phyloP scores from a whole-genome alignment of 2,888 invertebrate species.

The Stegana nigrithorax region DNA sequence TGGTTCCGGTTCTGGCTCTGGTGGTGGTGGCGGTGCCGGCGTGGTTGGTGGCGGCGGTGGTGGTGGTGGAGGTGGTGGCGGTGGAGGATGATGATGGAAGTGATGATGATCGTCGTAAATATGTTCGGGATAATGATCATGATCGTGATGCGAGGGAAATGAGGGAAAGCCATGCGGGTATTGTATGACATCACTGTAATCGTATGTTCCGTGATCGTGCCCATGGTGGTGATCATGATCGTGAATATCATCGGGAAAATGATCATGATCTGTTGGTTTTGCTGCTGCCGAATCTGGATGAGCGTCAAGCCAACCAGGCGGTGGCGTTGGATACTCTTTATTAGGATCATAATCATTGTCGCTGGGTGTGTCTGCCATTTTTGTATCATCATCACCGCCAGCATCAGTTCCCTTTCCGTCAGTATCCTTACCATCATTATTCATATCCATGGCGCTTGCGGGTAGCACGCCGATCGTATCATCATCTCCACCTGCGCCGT shows the following conservation, averaged over 20 bases:
- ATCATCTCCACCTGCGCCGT: constrained; percentile 42
- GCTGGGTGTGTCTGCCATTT: constrained; percentile 24
- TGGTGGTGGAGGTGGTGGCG: constrained; percentile 42
- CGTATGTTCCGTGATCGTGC: constrained; percentile 49
- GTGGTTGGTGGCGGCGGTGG: constrained; percentile 51
- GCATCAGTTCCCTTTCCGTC: no score
- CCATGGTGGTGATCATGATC: constrained; percentile 51
- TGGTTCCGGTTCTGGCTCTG: constrained; percentile 62
- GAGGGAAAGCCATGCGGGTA: constrained; percentile 33
- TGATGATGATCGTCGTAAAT: constrained; percentile 50
- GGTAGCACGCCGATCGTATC: constrained; percentile 56
- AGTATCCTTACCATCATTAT: constrained; percentile 13
- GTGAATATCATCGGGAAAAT: constrained; percentile 42
- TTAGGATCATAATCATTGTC: constrained; percentile 54
- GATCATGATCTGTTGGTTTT: constrained; percentile 46
- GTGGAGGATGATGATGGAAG: constrained; percentile 50
- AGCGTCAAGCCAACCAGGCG: constrained; percentile 61
- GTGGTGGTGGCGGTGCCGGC: constrained; percentile 50
- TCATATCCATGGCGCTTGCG: constrained; percentile 55
- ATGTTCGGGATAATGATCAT: constrained; percentile 54
- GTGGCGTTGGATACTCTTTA: constrained; percentile 66
- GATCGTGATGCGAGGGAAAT: constrained; percentile 45
- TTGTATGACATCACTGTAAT: constrained; percentile 35
- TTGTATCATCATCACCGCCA: constrained; percentile 15
- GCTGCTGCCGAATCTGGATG: constrained; percentile 52